Percentiles rank a stretch among this genome's conserved stretches.
Evolutionary conservation across 2,797 vertebrate species (phyloP).

Genomic region (Scyliorhinus canicula): DNA sequence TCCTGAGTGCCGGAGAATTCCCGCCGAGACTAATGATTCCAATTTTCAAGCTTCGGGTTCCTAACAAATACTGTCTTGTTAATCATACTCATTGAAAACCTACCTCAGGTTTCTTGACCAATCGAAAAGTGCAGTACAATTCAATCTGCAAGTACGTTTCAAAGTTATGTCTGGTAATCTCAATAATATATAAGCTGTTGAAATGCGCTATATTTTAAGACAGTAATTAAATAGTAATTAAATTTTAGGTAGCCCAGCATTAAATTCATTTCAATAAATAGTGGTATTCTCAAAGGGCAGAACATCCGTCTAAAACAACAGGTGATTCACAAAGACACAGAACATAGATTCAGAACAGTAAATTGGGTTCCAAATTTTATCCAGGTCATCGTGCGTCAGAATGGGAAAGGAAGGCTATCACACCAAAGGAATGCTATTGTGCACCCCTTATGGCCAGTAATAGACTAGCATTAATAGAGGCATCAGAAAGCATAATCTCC

Average conservation of each 20-base stretch:
- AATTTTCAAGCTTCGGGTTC: too few relatives aligned
- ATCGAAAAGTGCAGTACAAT: not conserved
- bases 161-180: too few relatives aligned
- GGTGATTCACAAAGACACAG: not conserved
- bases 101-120: not conserved
- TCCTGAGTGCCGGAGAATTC: too few relatives aligned
- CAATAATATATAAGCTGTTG: not conserved
- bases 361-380: not conserved
- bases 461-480: not conserved
- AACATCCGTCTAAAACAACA: not conserved
- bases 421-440: not conserved
- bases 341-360: not conserved
- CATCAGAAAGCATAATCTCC: not conserved
- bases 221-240: not conserved
- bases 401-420: not conserved
- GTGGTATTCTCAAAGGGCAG: not conserved
- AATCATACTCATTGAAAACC: not conserved
- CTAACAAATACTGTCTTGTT: not conserved
- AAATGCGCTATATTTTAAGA: not conserved
- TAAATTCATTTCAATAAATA: not conserved
- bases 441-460: not conserved
- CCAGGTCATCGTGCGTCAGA: not conserved
- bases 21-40: too few relatives aligned
- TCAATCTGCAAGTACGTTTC: too few relatives aligned
- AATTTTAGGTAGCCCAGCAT: not conserved